Evolutionary conservation across 1,140 invertebrate species (phyloP).

Genomic region (Cataglyphis hispanica): DNA sequence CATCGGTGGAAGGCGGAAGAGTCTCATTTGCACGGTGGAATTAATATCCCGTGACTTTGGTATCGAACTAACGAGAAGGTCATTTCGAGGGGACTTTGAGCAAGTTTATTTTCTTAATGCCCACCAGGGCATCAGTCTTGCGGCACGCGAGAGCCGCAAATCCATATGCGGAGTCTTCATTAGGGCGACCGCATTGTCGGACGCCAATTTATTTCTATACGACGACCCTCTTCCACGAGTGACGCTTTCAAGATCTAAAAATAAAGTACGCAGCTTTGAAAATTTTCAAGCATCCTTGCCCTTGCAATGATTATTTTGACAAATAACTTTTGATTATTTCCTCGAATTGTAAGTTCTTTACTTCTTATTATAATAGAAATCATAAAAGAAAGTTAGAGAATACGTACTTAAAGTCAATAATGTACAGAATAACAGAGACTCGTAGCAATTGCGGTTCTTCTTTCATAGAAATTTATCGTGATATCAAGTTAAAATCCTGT

Average conservation of each 20-base stretch:
- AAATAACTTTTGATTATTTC: background rate
- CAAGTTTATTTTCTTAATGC: conserved; percentile 75
- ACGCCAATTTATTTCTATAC: conserved; percentile 54
- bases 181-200: conserved; percentile 55
- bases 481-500: background rate
- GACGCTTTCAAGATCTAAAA: background rate
- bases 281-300: background rate
- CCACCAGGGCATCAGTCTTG: conserved; percentile 61
- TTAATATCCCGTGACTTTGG: conserved; percentile 67
- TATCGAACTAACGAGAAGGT: conserved; percentile 70
- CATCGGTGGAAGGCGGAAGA: background rate
- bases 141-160: conserved; percentile 15
- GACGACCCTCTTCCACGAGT: background rate
- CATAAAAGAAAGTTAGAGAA: background rate
- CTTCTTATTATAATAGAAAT: background rate
- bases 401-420: background rate
- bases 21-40: conserved; percentile 58
- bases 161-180: conserved; percentile 63
- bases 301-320: background rate
- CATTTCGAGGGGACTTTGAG: conserved; percentile 61
- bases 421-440: background rate
- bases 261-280: conserved; percentile 7
- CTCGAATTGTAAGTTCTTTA: no score
- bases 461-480: background rate
- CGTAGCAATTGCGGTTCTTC: background rate